phyloP scores from a whole-genome alignment of 2,113 vertebrate species.

The Rostratula benghalensis region DNA sequence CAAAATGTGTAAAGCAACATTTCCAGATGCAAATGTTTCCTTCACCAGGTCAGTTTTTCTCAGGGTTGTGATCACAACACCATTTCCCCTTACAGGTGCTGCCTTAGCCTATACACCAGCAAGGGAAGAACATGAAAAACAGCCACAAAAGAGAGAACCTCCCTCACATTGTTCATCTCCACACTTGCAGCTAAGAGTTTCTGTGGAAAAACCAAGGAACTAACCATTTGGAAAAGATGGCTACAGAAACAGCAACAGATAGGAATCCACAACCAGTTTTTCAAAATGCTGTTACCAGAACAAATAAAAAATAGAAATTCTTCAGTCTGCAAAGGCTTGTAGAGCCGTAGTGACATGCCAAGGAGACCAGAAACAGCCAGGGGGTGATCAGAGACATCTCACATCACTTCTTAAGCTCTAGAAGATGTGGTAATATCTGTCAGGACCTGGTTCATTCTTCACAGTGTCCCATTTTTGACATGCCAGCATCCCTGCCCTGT shows the following conservation, averaged over 20 bases:
- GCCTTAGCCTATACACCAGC: accelerated
- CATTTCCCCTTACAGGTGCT: not conserved
- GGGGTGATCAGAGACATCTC: not conserved
- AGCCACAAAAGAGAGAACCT: not conserved
- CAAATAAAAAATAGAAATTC: not conserved
- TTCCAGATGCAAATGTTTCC: not conserved
- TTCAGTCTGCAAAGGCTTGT: not conserved
- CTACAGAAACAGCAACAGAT: not conserved
- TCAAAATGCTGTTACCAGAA: not conserved
- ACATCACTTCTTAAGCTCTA: not conserved
- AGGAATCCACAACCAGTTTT: not conserved
- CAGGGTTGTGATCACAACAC: not conserved
- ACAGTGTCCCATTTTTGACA: not conserved
- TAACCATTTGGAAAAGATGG: accelerated
- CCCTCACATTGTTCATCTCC: not conserved
- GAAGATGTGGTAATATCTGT: not conserved
- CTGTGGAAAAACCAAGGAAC: not conserved
- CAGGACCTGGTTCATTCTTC: not conserved
- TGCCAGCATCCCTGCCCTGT: not conserved
- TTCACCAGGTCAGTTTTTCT: not conserved
- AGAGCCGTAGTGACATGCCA: not conserved
- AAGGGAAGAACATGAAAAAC: not conserved
- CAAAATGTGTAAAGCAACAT: not conserved
- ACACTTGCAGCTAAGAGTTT: not conserved
- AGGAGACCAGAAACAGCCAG: not conserved